phyloP scores from a whole-genome alignment of 2,797 vertebrate genomes.

The Schizopygopsis malacanthus region DNA sequence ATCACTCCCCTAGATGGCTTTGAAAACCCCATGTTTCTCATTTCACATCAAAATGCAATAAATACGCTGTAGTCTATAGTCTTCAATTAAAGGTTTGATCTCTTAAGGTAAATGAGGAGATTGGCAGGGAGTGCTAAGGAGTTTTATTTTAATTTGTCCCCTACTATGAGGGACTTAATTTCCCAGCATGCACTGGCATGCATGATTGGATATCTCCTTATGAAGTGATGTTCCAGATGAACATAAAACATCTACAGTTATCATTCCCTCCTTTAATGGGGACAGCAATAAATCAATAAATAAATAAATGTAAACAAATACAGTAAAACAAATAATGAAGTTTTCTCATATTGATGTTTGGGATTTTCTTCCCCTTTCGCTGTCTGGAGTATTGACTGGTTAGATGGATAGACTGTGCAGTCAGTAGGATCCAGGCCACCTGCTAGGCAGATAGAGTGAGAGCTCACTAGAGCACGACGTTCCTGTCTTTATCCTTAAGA shows the following conservation, averaged over 20 bases:
- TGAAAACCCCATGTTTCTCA: conserved; percentile 44
- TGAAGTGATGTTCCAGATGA: conserved; percentile 23
- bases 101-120: conserved; percentile 55
- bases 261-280: neutral
- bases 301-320: conserved; percentile 3
- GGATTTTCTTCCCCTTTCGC: neutral
- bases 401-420: conserved; percentile 48
- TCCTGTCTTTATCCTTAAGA: conserved; percentile 35
- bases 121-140: conserved; percentile 32
- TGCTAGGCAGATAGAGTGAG: conserved; percentile 41
- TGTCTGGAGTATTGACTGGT: conserved; percentile 36
- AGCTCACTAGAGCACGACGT: conserved; percentile 38
- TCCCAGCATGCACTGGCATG: conserved; percentile 26
- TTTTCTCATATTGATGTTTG: conserved; percentile 19
- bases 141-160: conserved; percentile 36
- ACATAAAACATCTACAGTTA: neutral
- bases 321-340: conserved; percentile 18
- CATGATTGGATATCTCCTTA: conserved; percentile 32
- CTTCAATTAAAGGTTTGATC: conserved; percentile 47
- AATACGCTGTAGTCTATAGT: conserved; percentile 28
- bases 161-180: conserved; percentile 35
- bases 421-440: conserved; percentile 46
- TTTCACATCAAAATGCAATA: conserved; percentile 44
- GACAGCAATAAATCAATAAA: too few relatives aligned
- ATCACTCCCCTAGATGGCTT: conserved; percentile 38